Evolutionary conservation across 2,888 invertebrate species (phyloP).

Genomic region (Acrocera orbiculus): DNA sequence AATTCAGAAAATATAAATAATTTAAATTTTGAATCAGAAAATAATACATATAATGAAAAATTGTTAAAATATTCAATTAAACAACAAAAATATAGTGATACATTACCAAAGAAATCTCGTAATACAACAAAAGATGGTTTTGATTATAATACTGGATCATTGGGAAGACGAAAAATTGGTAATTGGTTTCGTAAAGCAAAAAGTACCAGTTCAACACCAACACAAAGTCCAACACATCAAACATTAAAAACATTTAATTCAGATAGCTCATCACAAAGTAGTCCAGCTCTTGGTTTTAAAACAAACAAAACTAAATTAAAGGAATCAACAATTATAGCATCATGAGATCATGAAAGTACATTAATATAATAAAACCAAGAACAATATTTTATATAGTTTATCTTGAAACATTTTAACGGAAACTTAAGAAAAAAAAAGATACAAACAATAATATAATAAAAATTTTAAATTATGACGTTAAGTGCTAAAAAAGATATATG

Average conservation of each 20-base stretch:
- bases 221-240: conserved; percentile 31
- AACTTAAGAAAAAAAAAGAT: no score
- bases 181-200: conserved; percentile 32
- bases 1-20: conserved; percentile 7
- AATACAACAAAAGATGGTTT: conserved; percentile 12
- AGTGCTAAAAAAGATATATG: no score
- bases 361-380: no score
- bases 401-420: no score
- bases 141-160: conserved; percentile 24
- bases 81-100: conserved; percentile 24
- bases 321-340: no score
- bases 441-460: no score
- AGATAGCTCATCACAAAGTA: conserved; percentile 16
- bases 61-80: conserved; percentile 23
- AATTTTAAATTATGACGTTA: no score
- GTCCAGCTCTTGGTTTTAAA: conserved; percentile 14
- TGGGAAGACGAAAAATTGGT: conserved; percentile 28
- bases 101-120: conserved; percentile 26
- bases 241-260: conserved; percentile 14
- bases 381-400: no score
- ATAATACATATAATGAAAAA: conserved; percentile 18
- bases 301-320: conserved; percentile 6
- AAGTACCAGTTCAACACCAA: conserved; percentile 29
- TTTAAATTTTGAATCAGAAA: conserved; percentile 11
- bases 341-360: no score